A percentile compares a stretch with the other conserved stretches of the same genome.
These are phyloP conservation scores for Dipus sagitta DNA, from an alignment of 2,797 vertebrate species.

Conservation along the genomic window DNA sequence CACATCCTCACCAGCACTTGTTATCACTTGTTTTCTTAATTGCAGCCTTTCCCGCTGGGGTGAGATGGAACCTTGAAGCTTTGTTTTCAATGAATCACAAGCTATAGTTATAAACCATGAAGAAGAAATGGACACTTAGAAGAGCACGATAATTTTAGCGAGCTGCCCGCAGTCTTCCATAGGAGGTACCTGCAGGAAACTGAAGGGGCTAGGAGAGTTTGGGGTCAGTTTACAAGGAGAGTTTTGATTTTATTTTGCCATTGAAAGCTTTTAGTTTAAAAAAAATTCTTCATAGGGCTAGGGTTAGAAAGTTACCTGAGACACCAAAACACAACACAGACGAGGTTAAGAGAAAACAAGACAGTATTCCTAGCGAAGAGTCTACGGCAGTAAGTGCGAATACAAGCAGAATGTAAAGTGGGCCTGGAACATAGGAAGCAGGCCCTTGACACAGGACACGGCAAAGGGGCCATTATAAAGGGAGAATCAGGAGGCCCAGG, in stretches of 20 bases:
- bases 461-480: background rate
- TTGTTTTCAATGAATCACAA: background rate
- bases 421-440: background rate
- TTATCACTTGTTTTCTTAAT: background rate
- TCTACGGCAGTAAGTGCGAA: background rate
- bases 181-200: background rate
- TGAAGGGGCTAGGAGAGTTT: background rate
- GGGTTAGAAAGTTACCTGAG: background rate
- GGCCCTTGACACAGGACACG: background rate
- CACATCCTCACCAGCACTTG: background rate
- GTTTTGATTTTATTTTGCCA: background rate
- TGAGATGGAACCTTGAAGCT: background rate
- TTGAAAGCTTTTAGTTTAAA: background rate
- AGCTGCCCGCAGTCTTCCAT: background rate
- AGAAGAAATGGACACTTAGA: background rate
- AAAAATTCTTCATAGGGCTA: background rate
- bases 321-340: background rate
- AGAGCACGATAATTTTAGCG: background rate
- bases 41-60: background rate
- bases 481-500: background rate
- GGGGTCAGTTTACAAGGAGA: background rate
- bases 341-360: conserved; percentile 38
- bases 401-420: background rate
- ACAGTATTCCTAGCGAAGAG: background rate
- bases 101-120: background rate